These are phyloP conservation scores for Cyprinella venusta DNA, from an alignment of 2,797 vertebrate genomes.

Conservation along the genomic window DNA sequence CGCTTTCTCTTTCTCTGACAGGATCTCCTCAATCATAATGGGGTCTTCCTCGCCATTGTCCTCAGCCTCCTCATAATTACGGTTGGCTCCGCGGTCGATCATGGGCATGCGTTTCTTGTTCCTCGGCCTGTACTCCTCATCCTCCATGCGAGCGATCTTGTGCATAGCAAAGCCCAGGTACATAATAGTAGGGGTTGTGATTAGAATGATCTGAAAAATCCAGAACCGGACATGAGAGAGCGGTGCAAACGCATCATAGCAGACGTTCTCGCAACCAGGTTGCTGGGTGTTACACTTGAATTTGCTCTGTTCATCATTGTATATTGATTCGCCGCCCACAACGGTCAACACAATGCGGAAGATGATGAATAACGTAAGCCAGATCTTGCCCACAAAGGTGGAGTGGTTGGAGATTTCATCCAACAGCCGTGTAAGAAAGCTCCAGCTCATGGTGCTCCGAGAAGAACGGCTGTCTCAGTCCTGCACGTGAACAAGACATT, in stretches of 20 bases:
- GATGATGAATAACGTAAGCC: conserved; percentile 89
- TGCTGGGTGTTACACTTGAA: conserved; percentile 91
- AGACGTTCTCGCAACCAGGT: conserved; percentile 92
- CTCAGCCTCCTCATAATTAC: conserved; percentile 90
- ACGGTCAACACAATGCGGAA: conserved; percentile 91
- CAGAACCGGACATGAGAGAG: conserved; percentile 92
- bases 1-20: conserved; percentile 81
- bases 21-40: conserved; percentile 89
- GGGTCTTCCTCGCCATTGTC: conserved; percentile 91
- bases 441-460: conserved; percentile 88
- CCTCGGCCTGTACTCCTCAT: conserved; percentile 70
- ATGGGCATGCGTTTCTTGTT: conserved; percentile 77
- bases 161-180: conserved; percentile 94
- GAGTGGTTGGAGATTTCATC: conserved; percentile 96
- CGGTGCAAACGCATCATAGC: conserved; percentile 88
- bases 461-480: conserved; percentile 54
- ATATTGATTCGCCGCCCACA: conserved; percentile 91
- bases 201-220: conserved; percentile 92
- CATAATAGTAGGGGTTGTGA: conserved; percentile 87
- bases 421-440: conserved; percentile 88
- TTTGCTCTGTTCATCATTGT: conserved; percentile 94
- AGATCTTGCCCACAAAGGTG: conserved; percentile 92
- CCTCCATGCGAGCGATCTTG: conserved; percentile 82
- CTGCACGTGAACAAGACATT: conserved; percentile 51
- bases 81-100: conserved; percentile 80